Evolutionary conservation across 2,888 invertebrate species (phyloP).

Genomic region (Polydrusus pterygomalis): DNA sequence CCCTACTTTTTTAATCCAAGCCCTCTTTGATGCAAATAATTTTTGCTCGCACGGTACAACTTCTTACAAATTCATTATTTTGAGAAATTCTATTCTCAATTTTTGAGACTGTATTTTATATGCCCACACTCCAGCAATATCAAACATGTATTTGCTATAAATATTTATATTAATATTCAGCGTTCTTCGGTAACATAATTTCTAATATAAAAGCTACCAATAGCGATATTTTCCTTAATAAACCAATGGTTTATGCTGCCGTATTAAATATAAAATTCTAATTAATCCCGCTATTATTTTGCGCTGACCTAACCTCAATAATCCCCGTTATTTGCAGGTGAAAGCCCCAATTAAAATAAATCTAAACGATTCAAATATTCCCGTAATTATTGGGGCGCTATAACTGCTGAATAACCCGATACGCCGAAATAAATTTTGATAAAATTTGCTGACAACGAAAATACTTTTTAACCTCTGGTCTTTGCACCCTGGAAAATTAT

Average conservation of each 20-base stretch:
- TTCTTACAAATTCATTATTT: no score
- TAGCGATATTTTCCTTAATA: not conserved
- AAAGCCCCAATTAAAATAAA: slow-evolving; percentile 35
- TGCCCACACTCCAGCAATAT: no score
- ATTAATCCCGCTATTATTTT: slow-evolving; percentile 7
- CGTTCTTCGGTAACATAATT: no score
- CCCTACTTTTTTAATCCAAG: no score
- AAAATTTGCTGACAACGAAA: slow-evolving; percentile 12
- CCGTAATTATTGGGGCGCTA: slow-evolving; percentile 10
- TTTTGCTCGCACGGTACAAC: no score
- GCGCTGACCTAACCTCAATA: slow-evolving; percentile 10
- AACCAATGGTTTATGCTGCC: not conserved
- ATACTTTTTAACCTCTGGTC: not conserved
- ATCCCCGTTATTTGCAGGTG: slow-evolving; percentile 17
- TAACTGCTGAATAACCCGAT: slow-evolving; percentile 5
- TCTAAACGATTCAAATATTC: slow-evolving; percentile 23
- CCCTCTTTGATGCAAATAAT: no score
- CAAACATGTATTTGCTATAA: no score
- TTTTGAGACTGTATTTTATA: no score
- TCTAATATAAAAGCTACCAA: no score
- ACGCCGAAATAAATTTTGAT: slow-evolving; percentile 14
- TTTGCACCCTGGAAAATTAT: not conserved
- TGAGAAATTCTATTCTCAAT: no score
- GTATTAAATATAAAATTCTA: not conserved
- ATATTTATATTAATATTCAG: no score